These are phyloP conservation scores for Himalopsyche kuldschensis DNA, from an alignment of 2,888 invertebrate species.

Conservation along the genomic window DNA sequence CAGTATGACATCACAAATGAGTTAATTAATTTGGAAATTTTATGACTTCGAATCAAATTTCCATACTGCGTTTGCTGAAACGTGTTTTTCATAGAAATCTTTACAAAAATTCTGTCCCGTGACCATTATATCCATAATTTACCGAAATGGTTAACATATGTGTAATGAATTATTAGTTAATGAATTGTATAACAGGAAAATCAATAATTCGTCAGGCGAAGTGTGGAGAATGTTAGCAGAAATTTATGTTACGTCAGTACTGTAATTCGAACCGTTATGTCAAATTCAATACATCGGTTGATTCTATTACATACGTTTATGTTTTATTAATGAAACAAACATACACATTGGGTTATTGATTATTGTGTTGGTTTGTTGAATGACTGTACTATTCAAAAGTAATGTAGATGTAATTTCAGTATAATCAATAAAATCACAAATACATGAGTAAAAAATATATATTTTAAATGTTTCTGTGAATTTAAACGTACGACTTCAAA, in stretches of 20 bases:
- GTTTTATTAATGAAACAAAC: not conserved
- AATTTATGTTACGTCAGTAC: not conserved
- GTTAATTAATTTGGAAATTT: not conserved
- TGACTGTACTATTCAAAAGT: too few relatives aligned
- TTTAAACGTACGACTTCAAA: too few relatives aligned
- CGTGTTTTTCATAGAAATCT: not conserved
- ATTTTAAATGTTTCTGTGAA: too few relatives aligned
- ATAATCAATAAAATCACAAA: too few relatives aligned
- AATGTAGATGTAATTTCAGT: too few relatives aligned
- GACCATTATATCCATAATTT: too few relatives aligned
- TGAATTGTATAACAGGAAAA: not conserved
- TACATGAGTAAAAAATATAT: too few relatives aligned
- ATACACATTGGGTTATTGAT: not conserved
- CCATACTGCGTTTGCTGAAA: not conserved
- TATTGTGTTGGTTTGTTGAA: not conserved
- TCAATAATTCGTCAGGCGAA: not conserved
- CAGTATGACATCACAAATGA: not conserved
- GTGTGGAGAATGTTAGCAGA: not conserved
- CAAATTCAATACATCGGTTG: not conserved
- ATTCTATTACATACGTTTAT: not conserved
- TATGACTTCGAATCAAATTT: not conserved
- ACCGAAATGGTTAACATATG: too few relatives aligned
- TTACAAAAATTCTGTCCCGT: too few relatives aligned
- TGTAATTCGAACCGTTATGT: not conserved
- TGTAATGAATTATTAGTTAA: too few relatives aligned